These are phyloP conservation scores for Spongia lamella DNA, from an alignment of 37 sponge, comb jelly and placozoan genomes.

Conservation along the genomic window DNA sequence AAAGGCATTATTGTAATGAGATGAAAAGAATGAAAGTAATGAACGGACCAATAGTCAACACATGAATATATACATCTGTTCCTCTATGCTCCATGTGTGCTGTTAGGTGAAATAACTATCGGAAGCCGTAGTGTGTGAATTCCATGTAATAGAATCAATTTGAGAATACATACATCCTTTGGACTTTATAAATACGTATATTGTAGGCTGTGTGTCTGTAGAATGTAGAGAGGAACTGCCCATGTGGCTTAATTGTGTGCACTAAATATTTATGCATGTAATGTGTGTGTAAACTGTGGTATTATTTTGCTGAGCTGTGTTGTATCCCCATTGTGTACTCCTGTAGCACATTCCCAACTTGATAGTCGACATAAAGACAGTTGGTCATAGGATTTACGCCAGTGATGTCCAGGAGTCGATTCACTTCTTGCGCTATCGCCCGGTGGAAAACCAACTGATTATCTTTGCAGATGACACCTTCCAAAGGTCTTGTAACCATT, in stretches of 20 bases:
- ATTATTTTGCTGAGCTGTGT: background rate
- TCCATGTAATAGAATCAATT: too few species aligned
- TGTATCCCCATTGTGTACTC: background rate
- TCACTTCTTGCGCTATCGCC: conserved; percentile 87
- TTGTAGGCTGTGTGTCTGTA: too few species aligned
- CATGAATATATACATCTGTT: too few species aligned
- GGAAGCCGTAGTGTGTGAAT: too few species aligned
- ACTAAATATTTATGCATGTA: background rate
- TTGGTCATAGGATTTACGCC: conserved; percentile 82
- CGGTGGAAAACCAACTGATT: conserved; percentile 87
- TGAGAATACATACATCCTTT: too few species aligned
- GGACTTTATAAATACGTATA: too few species aligned
- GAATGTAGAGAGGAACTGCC: too few species aligned
- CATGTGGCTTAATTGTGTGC: background rate
- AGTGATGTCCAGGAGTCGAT: conserved; percentile 95
- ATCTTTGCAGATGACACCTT: conserved; percentile 94
- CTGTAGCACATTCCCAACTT: conserved; percentile 83
- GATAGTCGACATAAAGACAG: conserved; percentile 80
- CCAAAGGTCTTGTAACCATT: conserved; percentile 61
- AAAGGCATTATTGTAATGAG: too few species aligned
- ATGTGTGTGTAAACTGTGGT: background rate
- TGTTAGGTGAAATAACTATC: too few species aligned
- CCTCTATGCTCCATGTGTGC: too few species aligned
- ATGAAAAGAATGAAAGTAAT: too few species aligned
- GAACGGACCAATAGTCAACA: too few species aligned